Conservation (phyloP, 2,888 invertebrate genomes). For the Ectropis crepuscularia region DNA sequence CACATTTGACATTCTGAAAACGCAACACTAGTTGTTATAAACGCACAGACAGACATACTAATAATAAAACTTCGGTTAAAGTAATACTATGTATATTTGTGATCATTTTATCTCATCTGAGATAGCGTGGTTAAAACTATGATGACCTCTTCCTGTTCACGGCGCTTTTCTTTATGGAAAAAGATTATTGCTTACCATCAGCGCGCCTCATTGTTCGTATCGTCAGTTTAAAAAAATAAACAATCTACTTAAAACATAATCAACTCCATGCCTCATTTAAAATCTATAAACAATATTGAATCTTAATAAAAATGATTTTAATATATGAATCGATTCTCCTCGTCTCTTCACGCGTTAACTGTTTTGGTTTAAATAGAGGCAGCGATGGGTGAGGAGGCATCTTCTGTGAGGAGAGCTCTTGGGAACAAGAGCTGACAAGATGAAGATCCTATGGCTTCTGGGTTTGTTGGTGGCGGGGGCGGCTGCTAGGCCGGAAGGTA, state of each 20-base stretch:
- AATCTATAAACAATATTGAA: constrained; percentile 60
- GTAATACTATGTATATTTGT: no score
- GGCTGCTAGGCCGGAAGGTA: constrained; percentile 40
- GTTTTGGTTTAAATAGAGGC: constrained; percentile 59
- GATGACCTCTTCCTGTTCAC: no score
- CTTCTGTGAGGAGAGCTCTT: constrained; percentile 59
- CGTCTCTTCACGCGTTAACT: constrained; percentile 62
- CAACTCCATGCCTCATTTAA: constrained; percentile 56
- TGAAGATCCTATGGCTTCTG: constrained; percentile 53
- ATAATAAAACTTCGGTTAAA: no score
- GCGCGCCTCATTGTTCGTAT: no score
- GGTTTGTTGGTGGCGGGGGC: constrained; percentile 44
- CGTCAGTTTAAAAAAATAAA: no score
- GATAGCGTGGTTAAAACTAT: no score
- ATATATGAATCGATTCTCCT: constrained; percentile 69
- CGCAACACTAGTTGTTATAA: no score
- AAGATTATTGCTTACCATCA: no score
- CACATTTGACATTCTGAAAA: no score
- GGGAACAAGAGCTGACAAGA: constrained; percentile 42
- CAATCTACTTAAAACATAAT: constrained; percentile 36
- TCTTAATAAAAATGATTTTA: constrained; percentile 41
- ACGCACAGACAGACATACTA: no score
- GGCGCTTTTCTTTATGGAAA: no score
- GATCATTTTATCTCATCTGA: no score
- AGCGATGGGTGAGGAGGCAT: constrained; percentile 41